Percentiles rank a stretch among this genome's conserved stretches.
Evolutionary conservation across 1,140 invertebrate species (phyloP).

Genomic region (Eriocheir sinensis): DNA sequence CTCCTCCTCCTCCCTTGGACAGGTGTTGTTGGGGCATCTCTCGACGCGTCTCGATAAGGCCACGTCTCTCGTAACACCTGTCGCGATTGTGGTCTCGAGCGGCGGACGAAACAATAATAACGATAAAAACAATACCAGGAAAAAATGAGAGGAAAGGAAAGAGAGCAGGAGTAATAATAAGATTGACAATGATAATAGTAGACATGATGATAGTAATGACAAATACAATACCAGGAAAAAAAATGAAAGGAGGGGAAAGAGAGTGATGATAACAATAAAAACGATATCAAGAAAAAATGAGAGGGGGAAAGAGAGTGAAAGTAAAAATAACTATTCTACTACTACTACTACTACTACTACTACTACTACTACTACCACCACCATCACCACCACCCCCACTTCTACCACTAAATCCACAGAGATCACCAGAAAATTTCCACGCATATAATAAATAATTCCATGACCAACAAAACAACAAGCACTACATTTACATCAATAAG

Average conservation of each 20-base stretch:
- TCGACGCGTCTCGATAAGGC: not conserved
- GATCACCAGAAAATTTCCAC: too few species aligned
- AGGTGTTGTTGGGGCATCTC: not conserved
- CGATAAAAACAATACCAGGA: not conserved
- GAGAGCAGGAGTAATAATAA: not conserved
- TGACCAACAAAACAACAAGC: not conserved
- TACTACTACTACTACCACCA: not conserved
- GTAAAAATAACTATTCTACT: not conserved
- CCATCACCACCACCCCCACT: not conserved
- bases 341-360: slow-evolving; percentile 12
- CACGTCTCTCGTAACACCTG: slow-evolving; percentile 6
- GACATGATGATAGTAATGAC: not conserved
- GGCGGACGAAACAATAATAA: slow-evolving; percentile 40
- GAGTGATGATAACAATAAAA: slow-evolving; percentile 46
- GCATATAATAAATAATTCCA: not conserved
- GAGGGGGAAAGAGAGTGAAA: not conserved
- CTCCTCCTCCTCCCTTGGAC: not conserved
- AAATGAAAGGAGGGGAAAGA: too few species aligned
- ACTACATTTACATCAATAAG: not conserved
- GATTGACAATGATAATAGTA: not conserved
- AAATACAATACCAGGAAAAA: not conserved
- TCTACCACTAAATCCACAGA: not conserved
- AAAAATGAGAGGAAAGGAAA: not conserved
- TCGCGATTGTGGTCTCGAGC: slow-evolving; percentile 6
- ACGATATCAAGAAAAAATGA: slow-evolving; percentile 38